Percentiles rank a stretch among this genome's conserved stretches.
These are phyloP conservation scores for Drosophila sulfurigaster DNA, from an alignment of 1,140 invertebrate species.

Conservation along the genomic window DNA sequence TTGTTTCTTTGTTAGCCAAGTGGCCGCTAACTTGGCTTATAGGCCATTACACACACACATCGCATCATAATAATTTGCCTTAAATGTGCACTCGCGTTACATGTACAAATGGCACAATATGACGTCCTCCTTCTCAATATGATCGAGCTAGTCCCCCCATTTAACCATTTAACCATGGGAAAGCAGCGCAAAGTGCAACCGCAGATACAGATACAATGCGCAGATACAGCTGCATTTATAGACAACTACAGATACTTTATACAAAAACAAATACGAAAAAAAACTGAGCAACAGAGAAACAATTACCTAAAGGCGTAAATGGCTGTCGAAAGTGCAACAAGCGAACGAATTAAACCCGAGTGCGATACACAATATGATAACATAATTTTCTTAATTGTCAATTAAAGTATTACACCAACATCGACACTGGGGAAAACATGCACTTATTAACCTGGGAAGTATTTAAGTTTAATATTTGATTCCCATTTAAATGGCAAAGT, in stretches of 20 bases:
- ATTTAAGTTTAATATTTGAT: background rate
- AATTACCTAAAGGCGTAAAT: constrained; percentile 44
- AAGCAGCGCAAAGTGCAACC: constrained; percentile 23
- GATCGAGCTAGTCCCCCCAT: background rate
- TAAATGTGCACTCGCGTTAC: constrained; percentile 59
- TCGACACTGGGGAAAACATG: background rate
- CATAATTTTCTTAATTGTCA: constrained; percentile 51
- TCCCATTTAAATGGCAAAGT: background rate
- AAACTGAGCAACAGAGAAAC: constrained; percentile 12
- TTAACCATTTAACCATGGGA: constrained; percentile 35
- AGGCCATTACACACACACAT: constrained; percentile 6
- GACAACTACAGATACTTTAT: constrained; percentile 2
- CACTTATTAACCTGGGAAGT: constrained; percentile 9
- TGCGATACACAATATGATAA: constrained; percentile 43
- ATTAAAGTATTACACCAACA: constrained; percentile 34
- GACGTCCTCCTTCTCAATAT: constrained; percentile 27
- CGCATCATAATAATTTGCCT: constrained; percentile 54
- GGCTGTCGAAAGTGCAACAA: constrained; percentile 37
- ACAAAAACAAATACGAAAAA: background rate
- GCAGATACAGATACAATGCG: constrained; percentile 9
- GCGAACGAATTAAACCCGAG: constrained; percentile 29
- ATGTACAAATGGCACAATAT: constrained; percentile 55
- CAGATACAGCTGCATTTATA: constrained; percentile 7
- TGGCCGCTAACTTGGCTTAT: constrained; percentile 41
- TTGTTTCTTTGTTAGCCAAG: constrained; percentile 34